Evolutionary conservation across 1,140 invertebrate genomes (phyloP), one percentile per base, ranked within the genome.

Genomic region (Pachyrhynchus sulphureomaculatus): DNA sequence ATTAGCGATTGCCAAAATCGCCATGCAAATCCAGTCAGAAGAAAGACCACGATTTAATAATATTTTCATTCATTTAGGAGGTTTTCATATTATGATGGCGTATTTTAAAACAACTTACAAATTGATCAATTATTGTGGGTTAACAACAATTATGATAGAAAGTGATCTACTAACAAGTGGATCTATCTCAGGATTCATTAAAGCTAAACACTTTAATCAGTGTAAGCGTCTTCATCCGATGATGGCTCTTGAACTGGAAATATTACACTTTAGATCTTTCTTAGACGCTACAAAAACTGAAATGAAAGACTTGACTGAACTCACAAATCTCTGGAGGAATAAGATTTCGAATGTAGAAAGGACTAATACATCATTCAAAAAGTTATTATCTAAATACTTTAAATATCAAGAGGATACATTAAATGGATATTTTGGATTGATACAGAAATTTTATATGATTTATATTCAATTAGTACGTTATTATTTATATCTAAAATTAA

Each of bases 101-200:
- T 81, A 69, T 64, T 81, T 81, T 58, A 79, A 77, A 70, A 75
- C 75, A 1, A 20, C 81, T 17, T 80, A 78, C 13, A 78, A 78
- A 70, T 61, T 78, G 32, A 79, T 82, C 20, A 51, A 62, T 37
- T 69, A 75, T 29, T 77, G 75, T 71, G 79, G 77, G 9, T 65
- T 80, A 64, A 62, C 74, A 0, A 67, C 75, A 39, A 64, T 0
- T 26, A 70, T 80, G 66, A 70, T 76, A 20, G 66, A 81, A 15
- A 70, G 67, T 47, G 67, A 71, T 44, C 61, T 81, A 4, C 17
- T 81, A 3, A 77, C 77, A 32, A 67, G 13, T 53, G 79, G 24
- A 26, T 26, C 24, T 3, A 8, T 4, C 3, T 3, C 24, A 26
- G 8, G 24, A 78, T 9, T 67, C 81, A 75, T 58, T 81, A 79